phyloP scores from a whole-genome alignment of 2,797 vertebrate genomes.

The Varecia variegata region DNA sequence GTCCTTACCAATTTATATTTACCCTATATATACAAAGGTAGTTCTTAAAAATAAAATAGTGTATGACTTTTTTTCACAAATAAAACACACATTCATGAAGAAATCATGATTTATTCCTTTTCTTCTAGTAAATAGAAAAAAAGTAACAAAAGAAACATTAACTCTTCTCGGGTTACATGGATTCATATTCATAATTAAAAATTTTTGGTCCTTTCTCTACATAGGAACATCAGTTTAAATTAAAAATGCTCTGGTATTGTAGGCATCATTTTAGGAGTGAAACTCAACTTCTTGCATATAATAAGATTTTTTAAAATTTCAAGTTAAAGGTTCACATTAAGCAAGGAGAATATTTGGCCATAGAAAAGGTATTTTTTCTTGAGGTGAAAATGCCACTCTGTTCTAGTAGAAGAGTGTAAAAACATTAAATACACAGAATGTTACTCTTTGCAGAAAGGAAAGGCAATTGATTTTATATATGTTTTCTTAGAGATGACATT shows the following conservation, averaged over 20 bases:
- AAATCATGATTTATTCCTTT: constrained; percentile 79
- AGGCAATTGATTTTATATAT: background rate
- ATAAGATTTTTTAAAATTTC: background rate
- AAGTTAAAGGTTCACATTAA: background rate
- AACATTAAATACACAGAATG: background rate
- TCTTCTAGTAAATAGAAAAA: constrained; percentile 76
- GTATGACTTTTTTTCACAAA: constrained; percentile 80
- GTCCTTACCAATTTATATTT: constrained; percentile 64
- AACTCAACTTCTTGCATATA: background rate
- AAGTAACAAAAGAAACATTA: constrained; percentile 76
- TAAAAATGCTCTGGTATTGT: background rate
- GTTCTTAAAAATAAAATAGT: constrained; percentile 77
- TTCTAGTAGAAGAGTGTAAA: background rate
- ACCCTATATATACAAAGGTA: constrained; percentile 52
- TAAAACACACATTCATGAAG: constrained; percentile 71
- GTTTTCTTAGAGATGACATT: background rate
- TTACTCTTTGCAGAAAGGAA: background rate
- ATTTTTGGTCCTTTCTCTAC: background rate
- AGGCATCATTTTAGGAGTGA: background rate
- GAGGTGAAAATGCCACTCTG: background rate
- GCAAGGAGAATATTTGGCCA: background rate
- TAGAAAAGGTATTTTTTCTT: background rate
- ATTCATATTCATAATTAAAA: background rate
- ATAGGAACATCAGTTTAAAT: background rate
- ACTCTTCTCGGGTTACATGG: background rate